Percentiles rank a stretch among this genome's conserved stretches.
These are phyloP conservation scores for Numenius arquata DNA, from an alignment of 2,113 vertebrate genomes.

Conservation along the genomic window DNA sequence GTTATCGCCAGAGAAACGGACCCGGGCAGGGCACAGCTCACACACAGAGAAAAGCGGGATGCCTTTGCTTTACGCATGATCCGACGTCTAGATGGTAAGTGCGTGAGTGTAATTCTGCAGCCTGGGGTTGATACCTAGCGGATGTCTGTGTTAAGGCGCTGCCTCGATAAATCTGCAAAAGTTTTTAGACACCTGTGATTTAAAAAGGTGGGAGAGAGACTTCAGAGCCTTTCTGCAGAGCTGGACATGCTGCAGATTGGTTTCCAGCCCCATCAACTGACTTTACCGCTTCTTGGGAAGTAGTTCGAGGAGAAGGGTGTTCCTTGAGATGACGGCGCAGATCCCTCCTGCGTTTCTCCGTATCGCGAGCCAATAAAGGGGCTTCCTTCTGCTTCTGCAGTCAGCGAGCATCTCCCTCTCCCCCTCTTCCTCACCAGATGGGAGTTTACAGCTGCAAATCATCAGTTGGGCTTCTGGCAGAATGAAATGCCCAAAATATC, in stretches of 20 bases:
- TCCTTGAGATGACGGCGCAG: not conserved
- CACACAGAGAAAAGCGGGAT: not conserved
- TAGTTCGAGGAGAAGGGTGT: not conserved
- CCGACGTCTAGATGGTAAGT: not conserved
- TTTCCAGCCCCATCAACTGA: not conserved
- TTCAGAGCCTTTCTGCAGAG: not conserved
- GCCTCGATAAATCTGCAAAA: not conserved
- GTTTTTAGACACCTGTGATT: not conserved
- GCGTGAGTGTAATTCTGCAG: not conserved
- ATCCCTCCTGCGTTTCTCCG: not conserved
- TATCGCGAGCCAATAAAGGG: not conserved
- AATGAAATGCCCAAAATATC: not conserved
- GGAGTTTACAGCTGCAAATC: constrained; percentile 10
- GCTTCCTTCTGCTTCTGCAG: not conserved
- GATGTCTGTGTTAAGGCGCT: not conserved
- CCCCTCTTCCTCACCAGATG: not conserved
- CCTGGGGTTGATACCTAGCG: not conserved
- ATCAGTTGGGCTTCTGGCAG: not conserved
- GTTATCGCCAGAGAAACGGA: not conserved
- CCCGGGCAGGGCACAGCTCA: not conserved
- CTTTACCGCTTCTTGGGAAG: not conserved
- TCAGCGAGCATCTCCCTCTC: not conserved
- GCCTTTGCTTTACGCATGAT: not conserved
- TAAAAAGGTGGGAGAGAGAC: not conserved
- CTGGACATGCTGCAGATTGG: not conserved